Percentiles rank a stretch among this genome's conserved stretches.
Conservation (phyloP, 1,140 invertebrate species). For the Wiebesia pumilae region DNA sequence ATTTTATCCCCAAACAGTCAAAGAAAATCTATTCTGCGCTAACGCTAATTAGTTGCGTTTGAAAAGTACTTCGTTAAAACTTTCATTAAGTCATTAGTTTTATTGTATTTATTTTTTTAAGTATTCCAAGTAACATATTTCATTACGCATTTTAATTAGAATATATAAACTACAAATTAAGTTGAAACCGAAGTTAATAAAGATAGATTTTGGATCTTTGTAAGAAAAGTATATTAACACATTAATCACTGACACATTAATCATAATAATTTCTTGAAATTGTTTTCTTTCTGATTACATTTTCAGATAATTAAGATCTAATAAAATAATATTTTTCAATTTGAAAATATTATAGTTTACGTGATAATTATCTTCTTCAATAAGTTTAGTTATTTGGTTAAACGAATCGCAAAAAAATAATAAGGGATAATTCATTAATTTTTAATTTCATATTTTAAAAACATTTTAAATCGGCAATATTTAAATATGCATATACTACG, state of each 20-base stretch:
- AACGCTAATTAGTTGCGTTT: neutral
- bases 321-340: too few relatives aligned
- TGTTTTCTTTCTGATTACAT: too few relatives aligned
- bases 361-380: too few relatives aligned
- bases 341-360: too few relatives aligned
- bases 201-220: neutral
- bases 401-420: too few relatives aligned
- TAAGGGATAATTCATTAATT: too few relatives aligned
- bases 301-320: too few relatives aligned
- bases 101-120: neutral
- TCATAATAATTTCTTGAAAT: neutral
- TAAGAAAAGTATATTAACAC: neutral
- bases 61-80: constrained; percentile 42
- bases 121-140: neutral
- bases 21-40: neutral
- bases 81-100: constrained; percentile 4
- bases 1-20: neutral
- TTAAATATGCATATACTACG: too few relatives aligned
- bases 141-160: neutral
- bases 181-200: neutral
- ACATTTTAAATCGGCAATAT: too few relatives aligned
- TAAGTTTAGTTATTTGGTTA: too few relatives aligned
- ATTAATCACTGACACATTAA: too few relatives aligned
- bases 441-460: too few relatives aligned
- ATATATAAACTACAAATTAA: neutral